These are phyloP conservation scores for Philhelius pedissequus DNA, from an alignment of 2,888 invertebrate species.

Conservation along the genomic window DNA sequence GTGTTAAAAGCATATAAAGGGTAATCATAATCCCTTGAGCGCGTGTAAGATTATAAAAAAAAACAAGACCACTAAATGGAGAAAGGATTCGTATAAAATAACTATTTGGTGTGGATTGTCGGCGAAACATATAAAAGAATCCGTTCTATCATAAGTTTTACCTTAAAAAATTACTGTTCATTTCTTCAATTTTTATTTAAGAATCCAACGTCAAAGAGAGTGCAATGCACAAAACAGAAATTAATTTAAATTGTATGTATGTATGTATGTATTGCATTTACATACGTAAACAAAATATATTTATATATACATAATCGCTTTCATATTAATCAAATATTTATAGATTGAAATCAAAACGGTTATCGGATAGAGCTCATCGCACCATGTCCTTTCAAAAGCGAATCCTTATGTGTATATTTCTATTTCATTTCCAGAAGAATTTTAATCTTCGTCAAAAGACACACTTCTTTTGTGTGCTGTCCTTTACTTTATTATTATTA, in stretches of 20 bases:
- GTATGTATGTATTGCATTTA: background rate
- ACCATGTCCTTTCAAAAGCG: conserved; percentile 29
- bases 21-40: too few species aligned
- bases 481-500: conserved; percentile 5
- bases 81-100: too few species aligned
- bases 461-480: background rate
- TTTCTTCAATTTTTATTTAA: too few species aligned
- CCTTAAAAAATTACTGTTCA: too few species aligned
- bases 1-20: too few species aligned
- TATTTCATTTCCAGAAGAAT: background rate
- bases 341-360: conserved; percentile 50
- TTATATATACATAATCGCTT: conserved; percentile 17
- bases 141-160: too few species aligned
- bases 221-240: background rate
- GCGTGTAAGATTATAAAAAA: too few species aligned
- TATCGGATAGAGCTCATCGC: conserved; percentile 4
- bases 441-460: background rate
- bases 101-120: too few species aligned
- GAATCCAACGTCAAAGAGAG: too few species aligned
- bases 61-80: too few species aligned
- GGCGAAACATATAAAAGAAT: too few species aligned
- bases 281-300: conserved; percentile 20
- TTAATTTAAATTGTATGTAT: background rate
- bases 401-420: background rate
- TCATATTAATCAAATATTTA: conserved; percentile 61